Evolutionary conservation across 2,113 vertebrate species (phyloP).

Genomic region (Oreamnos americanus): DNA sequence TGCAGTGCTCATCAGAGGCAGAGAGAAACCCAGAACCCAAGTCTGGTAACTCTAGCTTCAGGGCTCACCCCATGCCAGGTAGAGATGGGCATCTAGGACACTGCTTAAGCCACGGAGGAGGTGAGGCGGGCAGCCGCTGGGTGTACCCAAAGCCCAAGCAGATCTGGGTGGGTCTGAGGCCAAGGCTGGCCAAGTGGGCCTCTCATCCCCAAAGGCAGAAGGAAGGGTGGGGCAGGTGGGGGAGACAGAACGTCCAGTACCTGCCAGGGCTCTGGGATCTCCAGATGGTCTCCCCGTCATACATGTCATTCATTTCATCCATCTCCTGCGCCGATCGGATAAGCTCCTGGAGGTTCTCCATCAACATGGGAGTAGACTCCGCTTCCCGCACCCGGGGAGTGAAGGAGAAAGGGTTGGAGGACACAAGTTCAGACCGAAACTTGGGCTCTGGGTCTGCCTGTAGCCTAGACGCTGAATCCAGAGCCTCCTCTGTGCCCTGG

Average conservation of each 20-base stretch:
- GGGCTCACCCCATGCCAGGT: accelerated
- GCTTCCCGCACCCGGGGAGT: constrained; percentile 57
- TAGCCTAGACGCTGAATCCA: background rate
- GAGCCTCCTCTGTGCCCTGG: background rate
- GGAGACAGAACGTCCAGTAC: constrained; percentile 13
- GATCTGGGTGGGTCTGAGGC: background rate
- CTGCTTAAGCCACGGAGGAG: background rate
- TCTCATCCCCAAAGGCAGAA: background rate
- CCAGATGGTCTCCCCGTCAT: background rate
- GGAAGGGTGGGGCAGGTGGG: background rate
- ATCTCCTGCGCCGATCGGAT: constrained; percentile 32
- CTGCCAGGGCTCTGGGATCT: constrained; percentile 28
- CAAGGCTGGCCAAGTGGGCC: background rate
- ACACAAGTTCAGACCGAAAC: background rate
- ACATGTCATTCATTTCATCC: background rate
- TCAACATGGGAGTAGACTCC: background rate
- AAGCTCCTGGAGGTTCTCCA: constrained; percentile 63
- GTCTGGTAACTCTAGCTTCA: background rate
- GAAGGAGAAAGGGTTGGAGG: constrained; percentile 27
- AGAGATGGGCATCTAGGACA: background rate
- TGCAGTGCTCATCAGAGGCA: background rate
- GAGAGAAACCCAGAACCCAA: background rate
- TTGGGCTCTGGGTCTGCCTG: background rate
- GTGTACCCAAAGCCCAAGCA: background rate
- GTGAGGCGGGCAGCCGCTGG: background rate